phyloP scores from a whole-genome alignment of 2,113 vertebrate genomes.

The Okapia johnstoni region DNA sequence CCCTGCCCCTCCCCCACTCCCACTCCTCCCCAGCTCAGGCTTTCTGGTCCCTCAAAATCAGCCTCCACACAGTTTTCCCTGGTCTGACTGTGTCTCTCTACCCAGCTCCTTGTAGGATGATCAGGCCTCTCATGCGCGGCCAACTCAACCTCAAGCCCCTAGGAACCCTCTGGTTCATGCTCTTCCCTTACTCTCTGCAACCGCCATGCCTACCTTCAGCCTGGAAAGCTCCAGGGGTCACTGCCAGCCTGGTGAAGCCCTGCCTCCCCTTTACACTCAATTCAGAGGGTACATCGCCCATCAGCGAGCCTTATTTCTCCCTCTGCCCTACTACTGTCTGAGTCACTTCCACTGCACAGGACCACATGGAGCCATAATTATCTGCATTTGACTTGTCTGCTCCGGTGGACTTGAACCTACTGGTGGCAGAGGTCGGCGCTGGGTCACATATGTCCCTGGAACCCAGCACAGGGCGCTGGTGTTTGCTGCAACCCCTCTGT shows the following conservation, averaged over 20 bases:
- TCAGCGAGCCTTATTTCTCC: background rate
- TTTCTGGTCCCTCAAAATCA: background rate
- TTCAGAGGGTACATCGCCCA: background rate
- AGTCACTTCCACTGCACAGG: background rate
- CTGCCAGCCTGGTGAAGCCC: background rate
- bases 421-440: background rate
- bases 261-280: background rate
- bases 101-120: background rate
- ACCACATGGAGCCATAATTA: background rate
- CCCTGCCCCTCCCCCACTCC: fast-evolving
- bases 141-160: background rate
- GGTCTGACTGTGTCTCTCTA: background rate
- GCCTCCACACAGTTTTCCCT: background rate
- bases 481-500: background rate
- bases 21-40: background rate
- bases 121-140: background rate
- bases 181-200: background rate
- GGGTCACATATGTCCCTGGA: background rate
- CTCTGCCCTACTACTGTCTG: fast-evolving
- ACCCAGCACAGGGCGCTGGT: background rate
- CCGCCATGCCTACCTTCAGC: background rate
- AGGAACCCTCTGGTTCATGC: background rate
- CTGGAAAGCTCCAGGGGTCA: background rate
- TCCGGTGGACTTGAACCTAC: background rate
- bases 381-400: background rate